A percentile compares a stretch with the other conserved stretches of the same genome.
Conservation (phyloP, 2,113 vertebrate species). For the Diphyllodes magnificus region DNA sequence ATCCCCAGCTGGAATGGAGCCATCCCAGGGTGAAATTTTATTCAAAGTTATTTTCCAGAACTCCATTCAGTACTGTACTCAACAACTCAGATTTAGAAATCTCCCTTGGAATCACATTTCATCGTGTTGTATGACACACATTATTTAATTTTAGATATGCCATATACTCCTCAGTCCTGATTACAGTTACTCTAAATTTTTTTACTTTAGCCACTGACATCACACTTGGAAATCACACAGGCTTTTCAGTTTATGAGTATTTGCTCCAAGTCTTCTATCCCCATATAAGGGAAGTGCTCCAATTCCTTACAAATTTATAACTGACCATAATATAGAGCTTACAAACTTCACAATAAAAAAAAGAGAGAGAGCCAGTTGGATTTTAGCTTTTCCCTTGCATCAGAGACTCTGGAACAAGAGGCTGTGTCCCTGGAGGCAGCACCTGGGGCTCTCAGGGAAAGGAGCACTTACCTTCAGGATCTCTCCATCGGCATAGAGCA, state of each 20-base stretch:
- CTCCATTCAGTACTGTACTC: background rate
- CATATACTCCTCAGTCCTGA: background rate
- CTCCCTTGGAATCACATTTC: background rate
- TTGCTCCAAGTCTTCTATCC: background rate
- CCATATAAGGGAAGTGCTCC: background rate
- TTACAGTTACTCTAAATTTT: background rate
- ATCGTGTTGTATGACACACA: background rate
- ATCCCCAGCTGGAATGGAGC: background rate
- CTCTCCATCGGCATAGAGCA: constrained; percentile 93
- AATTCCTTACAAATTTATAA: background rate
- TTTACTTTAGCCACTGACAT: background rate
- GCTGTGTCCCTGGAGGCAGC: background rate
- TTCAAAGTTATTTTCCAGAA: background rate
- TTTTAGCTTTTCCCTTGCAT: background rate
- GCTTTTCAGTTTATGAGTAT: background rate
- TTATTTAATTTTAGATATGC: background rate
- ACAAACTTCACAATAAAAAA: background rate
- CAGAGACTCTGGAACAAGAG: background rate
- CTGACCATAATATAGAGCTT: background rate
- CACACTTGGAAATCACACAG: background rate
- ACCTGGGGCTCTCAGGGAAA: background rate
- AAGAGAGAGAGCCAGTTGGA: background rate
- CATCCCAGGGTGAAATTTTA: background rate
- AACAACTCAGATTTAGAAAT: background rate
- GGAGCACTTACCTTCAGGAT: constrained; percentile 74